phyloP scores from a whole-genome alignment of 2,888 invertebrate species.

The Monochamus alternatus region DNA sequence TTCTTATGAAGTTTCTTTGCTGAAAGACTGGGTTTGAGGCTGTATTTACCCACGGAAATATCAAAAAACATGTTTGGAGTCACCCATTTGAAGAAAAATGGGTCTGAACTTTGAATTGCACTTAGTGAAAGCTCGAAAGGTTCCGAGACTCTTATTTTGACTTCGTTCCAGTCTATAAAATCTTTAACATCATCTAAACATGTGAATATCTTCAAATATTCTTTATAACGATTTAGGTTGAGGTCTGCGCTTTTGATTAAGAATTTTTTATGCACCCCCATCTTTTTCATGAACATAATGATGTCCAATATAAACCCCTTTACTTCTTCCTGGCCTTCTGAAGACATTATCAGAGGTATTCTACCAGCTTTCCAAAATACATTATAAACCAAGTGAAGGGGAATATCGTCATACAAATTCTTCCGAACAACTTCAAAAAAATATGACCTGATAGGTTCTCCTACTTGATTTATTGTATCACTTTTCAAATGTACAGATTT shows the following conservation, averaged over 20 bases:
- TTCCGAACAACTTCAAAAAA: constrained; percentile 53
- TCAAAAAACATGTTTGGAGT: constrained; percentile 53
- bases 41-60: constrained; percentile 49
- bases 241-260: constrained; percentile 48
- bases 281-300: constrained; percentile 50
- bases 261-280: constrained; percentile 52
- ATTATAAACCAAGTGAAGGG: constrained; percentile 49
- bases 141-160: constrained; percentile 47
- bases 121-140: constrained; percentile 42
- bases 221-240: constrained; percentile 42
- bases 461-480: constrained; percentile 28
- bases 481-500: constrained; percentile 42
- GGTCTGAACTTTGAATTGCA: constrained; percentile 45
- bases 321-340: constrained; percentile 46
- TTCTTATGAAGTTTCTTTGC: neutral
- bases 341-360: constrained; percentile 49
- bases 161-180: constrained; percentile 43
- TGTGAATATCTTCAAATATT: constrained; percentile 47
- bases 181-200: constrained; percentile 51
- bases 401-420: constrained; percentile 40
- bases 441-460: constrained; percentile 47
- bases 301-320: constrained; percentile 50
- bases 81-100: constrained; percentile 50
- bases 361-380: constrained; percentile 57
- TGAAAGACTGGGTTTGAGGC: constrained; percentile 38